Evolutionary conservation across 2,113 vertebrate species (phyloP).

Genomic region (Brachypodius melanocephalos): DNA sequence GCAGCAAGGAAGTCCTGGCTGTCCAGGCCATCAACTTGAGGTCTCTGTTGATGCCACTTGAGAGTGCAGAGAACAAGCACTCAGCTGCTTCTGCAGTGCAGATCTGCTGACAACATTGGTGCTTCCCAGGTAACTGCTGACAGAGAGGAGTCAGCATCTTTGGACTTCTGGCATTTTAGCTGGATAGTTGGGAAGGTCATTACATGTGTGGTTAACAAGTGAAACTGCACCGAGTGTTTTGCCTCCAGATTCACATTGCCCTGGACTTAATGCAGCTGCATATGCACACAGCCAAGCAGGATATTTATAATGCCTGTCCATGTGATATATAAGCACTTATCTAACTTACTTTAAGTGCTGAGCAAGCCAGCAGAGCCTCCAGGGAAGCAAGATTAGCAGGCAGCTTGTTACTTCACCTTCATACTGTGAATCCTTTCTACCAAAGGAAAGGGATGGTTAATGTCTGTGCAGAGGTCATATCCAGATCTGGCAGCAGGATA

Average conservation of each 20-base stretch:
- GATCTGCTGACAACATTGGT: neutral
- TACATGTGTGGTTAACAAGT: neutral
- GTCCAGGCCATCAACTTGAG: neutral
- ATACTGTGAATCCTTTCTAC: neutral
- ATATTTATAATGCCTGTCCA: neutral
- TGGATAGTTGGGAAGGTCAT: neutral
- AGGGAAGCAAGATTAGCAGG: neutral
- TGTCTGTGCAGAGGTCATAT: neutral
- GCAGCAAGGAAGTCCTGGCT: neutral
- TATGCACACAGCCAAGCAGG: neutral
- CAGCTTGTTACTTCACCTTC: neutral
- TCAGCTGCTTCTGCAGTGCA: neutral
- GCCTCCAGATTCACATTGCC: neutral
- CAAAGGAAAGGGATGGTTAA: neutral
- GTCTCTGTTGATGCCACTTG: neutral
- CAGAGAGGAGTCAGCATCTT: neutral
- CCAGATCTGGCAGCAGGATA: neutral
- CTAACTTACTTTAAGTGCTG: neutral
- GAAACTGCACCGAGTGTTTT: neutral
- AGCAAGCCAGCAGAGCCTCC: neutral
- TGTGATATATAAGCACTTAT: conserved; percentile 6
- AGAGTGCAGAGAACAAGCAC: neutral
- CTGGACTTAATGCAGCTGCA: neutral
- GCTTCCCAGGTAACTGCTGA: neutral
- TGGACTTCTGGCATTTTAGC: neutral